phyloP scores from a whole-genome alignment of 2,113 vertebrate species.

The Dryoscopus gambensis region DNA sequence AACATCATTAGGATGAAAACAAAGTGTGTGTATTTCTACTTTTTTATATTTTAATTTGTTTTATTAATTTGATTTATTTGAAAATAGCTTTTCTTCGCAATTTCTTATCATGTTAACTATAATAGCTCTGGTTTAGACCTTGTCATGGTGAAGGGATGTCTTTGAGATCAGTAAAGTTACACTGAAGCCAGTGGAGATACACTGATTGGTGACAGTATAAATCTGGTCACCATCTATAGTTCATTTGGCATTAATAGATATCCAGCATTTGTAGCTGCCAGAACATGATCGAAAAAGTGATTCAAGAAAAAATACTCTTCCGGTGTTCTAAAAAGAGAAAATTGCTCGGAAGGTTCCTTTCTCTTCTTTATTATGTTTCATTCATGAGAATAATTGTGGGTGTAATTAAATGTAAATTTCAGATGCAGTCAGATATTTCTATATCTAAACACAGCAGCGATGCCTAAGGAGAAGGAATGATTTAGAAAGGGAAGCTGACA shows the following conservation, averaged over 20 bases:
- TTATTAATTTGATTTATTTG: not conserved
- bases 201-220: not conserved
- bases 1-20: not conserved
- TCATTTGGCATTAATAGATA: not conserved
- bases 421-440: not conserved
- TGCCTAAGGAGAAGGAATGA: constrained; percentile 12
- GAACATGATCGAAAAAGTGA: not conserved
- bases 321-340: not conserved
- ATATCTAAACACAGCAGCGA: not conserved
- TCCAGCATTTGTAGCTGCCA: not conserved
- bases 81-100: not conserved
- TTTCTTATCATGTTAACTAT: not conserved
- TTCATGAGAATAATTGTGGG: constrained; percentile 5
- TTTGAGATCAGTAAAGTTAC: not conserved
- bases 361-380: not conserved
- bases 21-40: not conserved
- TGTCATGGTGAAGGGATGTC: not conserved
- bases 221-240: not conserved
- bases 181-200: not conserved
- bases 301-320: not conserved
- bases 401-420: constrained; percentile 41
- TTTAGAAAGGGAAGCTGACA: not conserved
- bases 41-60: not conserved
- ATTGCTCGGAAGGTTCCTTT: not conserved
- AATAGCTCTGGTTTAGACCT: not conserved